Conservation (phyloP, 2,888 invertebrate genomes). For the Pristionchus entomophagus region DNA sequence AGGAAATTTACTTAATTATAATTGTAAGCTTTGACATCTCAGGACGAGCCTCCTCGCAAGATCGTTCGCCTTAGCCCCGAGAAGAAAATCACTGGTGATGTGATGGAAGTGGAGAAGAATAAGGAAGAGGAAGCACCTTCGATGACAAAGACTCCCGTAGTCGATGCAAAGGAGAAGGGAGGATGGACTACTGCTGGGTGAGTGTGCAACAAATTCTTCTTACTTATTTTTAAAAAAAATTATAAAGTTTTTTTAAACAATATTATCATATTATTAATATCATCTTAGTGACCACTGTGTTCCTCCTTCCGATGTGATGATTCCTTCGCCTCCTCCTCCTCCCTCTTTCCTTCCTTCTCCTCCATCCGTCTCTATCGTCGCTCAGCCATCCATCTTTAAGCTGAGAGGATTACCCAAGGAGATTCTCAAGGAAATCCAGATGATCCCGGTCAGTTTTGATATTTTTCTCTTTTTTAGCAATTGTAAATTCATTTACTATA, state of each 20-base stretch:
- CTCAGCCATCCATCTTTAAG: background rate
- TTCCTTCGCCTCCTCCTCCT: no score
- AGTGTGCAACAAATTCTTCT: no score
- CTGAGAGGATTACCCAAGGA: background rate
- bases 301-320: slow-evolving; percentile 18
- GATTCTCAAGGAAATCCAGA: background rate
- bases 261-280: no score
- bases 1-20: background rate
- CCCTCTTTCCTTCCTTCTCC: no score
- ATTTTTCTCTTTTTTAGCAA: no score
- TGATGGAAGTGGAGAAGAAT: slow-evolving; percentile 13
- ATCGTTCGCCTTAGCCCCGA: slow-evolving; percentile 32
- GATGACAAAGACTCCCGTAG: background rate
- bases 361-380: no score
- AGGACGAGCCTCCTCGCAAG: slow-evolving; percentile 42
- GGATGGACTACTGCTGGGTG: slow-evolving; percentile 39
- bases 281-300: slow-evolving; percentile 20
- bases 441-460: slow-evolving; percentile 38
- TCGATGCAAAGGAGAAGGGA: slow-evolving; percentile 43
- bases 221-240: background rate
- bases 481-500: no score
- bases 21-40: no score
- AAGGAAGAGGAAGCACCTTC: slow-evolving; percentile 17
- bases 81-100: background rate
- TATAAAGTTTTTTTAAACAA: no score